A percentile compares a stretch with the other conserved stretches of the same genome.
Evolutionary conservation across 2,113 vertebrate species (phyloP).

Genomic region (Phylloscopus trochilus): DNA sequence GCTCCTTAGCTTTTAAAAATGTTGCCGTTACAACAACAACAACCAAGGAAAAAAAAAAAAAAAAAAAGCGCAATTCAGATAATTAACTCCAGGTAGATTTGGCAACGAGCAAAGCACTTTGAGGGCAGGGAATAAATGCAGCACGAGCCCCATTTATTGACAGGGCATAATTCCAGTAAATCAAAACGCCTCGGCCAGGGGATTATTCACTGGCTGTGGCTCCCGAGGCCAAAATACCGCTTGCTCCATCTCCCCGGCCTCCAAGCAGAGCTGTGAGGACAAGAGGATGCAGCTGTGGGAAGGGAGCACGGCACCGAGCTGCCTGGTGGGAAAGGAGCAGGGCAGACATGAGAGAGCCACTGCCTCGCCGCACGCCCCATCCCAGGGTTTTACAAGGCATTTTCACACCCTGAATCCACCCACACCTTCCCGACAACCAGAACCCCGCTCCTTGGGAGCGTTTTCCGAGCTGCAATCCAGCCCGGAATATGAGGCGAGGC

Average conservation of each 20-base stretch:
- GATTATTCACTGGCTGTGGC: background rate
- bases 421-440: background rate
- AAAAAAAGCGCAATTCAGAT: background rate
- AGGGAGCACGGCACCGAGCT: background rate
- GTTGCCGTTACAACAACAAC: background rate
- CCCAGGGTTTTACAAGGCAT: background rate
- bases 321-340: background rate
- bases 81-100: slow-evolving; percentile 59
- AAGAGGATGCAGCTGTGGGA: background rate
- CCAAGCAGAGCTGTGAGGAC: background rate
- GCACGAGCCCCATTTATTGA: background rate
- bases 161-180: background rate
- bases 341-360: background rate
- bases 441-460: background rate
- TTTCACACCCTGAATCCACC: slow-evolving; percentile 1
- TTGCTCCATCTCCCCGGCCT: background rate
- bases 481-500: background rate
- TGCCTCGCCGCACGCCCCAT: background rate
- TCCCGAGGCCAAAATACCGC: background rate
- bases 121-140: background rate
- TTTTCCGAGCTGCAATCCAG: background rate
- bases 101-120: background rate
- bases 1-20: slow-evolving; percentile 39
- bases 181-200: background rate
- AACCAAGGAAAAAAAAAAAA: background rate